These are phyloP conservation scores for Agrypnia vestita DNA, from an alignment of 1,140 invertebrate genomes.

Conservation along the genomic window DNA sequence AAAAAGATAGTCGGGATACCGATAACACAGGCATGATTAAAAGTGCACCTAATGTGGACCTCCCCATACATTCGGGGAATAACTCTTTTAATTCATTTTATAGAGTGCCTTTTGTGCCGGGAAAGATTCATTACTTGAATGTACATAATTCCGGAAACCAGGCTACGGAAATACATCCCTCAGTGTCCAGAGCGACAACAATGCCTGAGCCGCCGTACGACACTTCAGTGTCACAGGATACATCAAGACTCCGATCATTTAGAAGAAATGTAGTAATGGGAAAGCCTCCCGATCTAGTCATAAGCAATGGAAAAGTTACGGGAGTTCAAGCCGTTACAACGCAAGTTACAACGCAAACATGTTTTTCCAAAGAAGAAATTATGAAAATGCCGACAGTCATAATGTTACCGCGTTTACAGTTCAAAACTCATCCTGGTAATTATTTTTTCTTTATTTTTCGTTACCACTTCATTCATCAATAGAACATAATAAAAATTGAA, in stretches of 20 bases:
- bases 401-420: neutral
- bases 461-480: no score
- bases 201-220: neutral
- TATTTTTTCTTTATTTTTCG: neutral
- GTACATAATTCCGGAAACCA: neutral
- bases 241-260: neutral
- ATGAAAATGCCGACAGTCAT: constrained; percentile 56
- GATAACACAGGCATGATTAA: neutral
- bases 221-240: neutral
- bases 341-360: neutral
- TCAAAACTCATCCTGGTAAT: constrained; percentile 21
- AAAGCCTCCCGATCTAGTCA: constrained; percentile 51
- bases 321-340: neutral
- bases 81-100: neutral
- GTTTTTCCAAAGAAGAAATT: constrained; percentile 49
- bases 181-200: neutral
- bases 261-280: constrained; percentile 44
- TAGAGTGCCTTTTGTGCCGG: constrained; percentile 8
- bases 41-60: neutral
- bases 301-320: constrained; percentile 44
- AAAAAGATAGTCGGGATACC: neutral
- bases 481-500: no score
- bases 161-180: neutral
- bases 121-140: neutral
- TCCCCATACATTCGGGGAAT: neutral